Evolutionary conservation across 2,888 invertebrate genomes (phyloP), one percentile per base, ranked within the genome.

Genomic region (Oasisia sp.): DNA sequence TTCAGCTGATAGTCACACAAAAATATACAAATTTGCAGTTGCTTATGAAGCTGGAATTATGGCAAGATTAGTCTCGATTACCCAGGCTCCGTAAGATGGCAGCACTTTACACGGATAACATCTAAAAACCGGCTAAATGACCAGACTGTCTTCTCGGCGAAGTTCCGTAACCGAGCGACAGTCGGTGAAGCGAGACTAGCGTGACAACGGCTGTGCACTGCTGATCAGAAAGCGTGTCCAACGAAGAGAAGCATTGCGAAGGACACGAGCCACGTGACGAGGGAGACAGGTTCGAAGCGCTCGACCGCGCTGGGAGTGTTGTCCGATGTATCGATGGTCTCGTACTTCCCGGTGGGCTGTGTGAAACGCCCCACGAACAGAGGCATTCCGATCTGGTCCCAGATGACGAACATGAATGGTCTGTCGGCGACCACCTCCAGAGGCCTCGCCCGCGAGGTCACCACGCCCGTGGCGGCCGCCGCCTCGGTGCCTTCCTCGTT

Each of bases 381-480:
- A n/a, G 92, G 89, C 1, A 91, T 89, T 14, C 91, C 89, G 27
- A 14, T 12, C 38, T 91, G 92, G 58, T 94, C 93, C 32, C 92
- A 90, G 90, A 96, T 95, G 91, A 95, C 93, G 93, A 95, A 95
- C 91, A 95, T 89, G 94, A 96, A 96, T 0, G 96, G 95, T 89
- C 94, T 95, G 91, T 96, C 94, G 0, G 95, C 95, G 4, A 91
- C 92, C 89, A 95, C 92, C 3, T n/a, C n/a, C 11, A 93, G 89
- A 14, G 92, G 91, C 38, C 45, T 74, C 2, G 74, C 27, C 14
- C 89, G 89, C 91, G 92, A 58, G 2, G 91, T 90, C 91, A 90
- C 92, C 12, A 91, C 91, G 9, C 92, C 94, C 19, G 94, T 95
- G 11, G 96, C 95, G 9, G 95, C 95, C 12, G 96, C 95, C 5